These are phyloP conservation scores for Idaea dimidiata DNA, from an alignment of 2,888 invertebrate species.

Conservation along the genomic window DNA sequence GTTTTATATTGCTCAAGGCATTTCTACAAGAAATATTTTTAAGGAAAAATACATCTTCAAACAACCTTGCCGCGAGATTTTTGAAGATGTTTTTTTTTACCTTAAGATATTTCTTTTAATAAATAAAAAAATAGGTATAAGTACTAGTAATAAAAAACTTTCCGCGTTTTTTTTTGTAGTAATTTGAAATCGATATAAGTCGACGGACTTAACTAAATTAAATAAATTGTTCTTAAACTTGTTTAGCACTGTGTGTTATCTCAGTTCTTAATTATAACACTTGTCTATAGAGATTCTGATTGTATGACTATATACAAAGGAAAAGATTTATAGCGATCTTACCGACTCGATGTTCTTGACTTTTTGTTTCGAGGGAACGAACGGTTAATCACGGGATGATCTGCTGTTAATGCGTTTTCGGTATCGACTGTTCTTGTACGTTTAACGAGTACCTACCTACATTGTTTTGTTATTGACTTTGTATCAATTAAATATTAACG, in stretches of 20 bases:
- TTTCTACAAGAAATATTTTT: no score
- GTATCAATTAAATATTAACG: neutral
- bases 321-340: slow-evolving; percentile 75
- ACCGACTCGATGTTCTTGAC: slow-evolving; percentile 60
- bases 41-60: no score
- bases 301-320: slow-evolving; percentile 60
- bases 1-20: no score
- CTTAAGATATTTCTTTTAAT: no score
- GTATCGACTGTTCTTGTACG: slow-evolving; percentile 43
- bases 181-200: neutral
- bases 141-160: no score
- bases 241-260: slow-evolving; percentile 43
- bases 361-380: slow-evolving; percentile 68
- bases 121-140: no score
- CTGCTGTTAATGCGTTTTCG: slow-evolving; percentile 65
- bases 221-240: slow-evolving; percentile 18
- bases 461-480: neutral
- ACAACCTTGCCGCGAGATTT: no score
- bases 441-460: slow-evolving; percentile 2
- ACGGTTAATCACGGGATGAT: slow-evolving; percentile 74
- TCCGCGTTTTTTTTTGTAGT: neutral
- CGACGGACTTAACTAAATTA: neutral
- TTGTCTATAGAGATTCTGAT: slow-evolving; percentile 65
- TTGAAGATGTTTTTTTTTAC: no score
- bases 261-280: slow-evolving; percentile 72